Evolutionary conservation across 2,888 invertebrate species (phyloP).

Genomic region (Camponotus fellah): DNA sequence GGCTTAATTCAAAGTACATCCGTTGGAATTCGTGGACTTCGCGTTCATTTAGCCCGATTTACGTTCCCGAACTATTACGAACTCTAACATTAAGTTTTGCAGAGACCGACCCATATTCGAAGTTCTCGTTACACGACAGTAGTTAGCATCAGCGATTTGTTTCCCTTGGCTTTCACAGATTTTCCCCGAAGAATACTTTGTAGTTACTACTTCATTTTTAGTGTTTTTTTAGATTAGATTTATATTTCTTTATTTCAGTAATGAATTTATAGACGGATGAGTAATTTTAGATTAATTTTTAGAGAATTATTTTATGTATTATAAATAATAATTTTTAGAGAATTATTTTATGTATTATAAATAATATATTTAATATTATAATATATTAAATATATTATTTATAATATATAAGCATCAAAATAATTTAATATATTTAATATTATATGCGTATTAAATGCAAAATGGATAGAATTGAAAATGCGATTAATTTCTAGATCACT

Average conservation of each 20-base stretch:
- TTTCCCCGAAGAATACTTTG: constrained; percentile 1
- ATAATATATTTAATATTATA: no score
- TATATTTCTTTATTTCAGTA: background rate
- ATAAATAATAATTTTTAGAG: no score
- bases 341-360: no score
- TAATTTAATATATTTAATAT: background rate
- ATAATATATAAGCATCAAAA: no score
- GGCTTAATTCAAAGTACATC: constrained; percentile 27
- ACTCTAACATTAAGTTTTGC: constrained; percentile 47
- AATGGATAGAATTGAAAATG: background rate
- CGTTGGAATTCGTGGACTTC: constrained; percentile 40
- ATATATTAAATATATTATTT: no score
- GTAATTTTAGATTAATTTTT: constrained; percentile 7
- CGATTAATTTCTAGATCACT: background rate
- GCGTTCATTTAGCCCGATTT: constrained; percentile 33
- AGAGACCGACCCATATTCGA: constrained; percentile 38
- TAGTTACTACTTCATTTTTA: background rate
- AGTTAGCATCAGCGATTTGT: constrained; percentile 30
- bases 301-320: background rate
- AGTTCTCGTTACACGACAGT: constrained; percentile 36
- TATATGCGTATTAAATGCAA: background rate
- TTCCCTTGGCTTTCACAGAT: constrained; percentile 9
- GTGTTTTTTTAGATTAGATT: background rate
- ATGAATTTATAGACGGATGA: background rate
- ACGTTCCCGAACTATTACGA: constrained; percentile 39